A percentile compares a stretch with the other conserved stretches of the same genome.
These are phyloP conservation scores for Clavelina lepadiformis DNA, from an alignment of 23 tunicate species.

Conservation along the genomic window DNA sequence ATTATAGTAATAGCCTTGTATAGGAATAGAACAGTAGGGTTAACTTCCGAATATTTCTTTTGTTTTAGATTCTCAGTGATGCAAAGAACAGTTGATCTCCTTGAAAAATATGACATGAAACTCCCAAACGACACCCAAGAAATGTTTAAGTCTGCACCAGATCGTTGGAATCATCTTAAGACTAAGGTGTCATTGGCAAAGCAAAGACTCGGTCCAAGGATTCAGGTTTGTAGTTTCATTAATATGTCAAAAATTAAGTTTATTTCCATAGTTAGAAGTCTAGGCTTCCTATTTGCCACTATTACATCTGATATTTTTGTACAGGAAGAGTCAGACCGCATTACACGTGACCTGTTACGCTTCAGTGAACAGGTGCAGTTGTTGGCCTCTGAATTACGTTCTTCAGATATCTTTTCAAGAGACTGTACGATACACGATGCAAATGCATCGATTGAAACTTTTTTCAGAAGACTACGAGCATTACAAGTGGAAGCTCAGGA, in stretches of 20 bases:
- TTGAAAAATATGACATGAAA: slow-evolving; percentile 87
- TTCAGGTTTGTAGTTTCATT: slow-evolving; percentile 43
- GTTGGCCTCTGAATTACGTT: slow-evolving; percentile 65
- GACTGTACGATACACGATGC: slow-evolving; percentile 77
- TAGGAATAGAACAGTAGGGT: not conserved
- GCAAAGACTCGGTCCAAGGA: slow-evolving; percentile 86
- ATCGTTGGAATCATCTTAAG: slow-evolving; percentile 90
- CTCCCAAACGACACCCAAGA: slow-evolving; percentile 74
- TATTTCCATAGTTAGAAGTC: not conserved
- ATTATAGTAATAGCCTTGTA: no score
- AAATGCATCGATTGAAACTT: slow-evolving; percentile 49
- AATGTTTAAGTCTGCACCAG: slow-evolving; percentile 87
- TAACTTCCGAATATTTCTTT: no score
- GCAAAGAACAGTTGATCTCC: slow-evolving; percentile 76
- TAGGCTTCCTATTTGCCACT: no score
- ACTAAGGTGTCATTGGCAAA: slow-evolving; percentile 95
- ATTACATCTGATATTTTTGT: no score
- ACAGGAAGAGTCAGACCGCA: slow-evolving; percentile 89
- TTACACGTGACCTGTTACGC: slow-evolving; percentile 84
- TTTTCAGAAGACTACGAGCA: slow-evolving; percentile 31
- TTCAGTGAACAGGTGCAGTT: slow-evolving; percentile 72
- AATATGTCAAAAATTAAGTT: not conserved
- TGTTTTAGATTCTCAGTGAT: slow-evolving; percentile 69
- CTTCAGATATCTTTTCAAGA: slow-evolving; percentile 74
- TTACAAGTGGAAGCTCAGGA: slow-evolving; percentile 92